Conservation (phyloP, 2,797 vertebrate species). For the Sebastes cheni region DNA sequence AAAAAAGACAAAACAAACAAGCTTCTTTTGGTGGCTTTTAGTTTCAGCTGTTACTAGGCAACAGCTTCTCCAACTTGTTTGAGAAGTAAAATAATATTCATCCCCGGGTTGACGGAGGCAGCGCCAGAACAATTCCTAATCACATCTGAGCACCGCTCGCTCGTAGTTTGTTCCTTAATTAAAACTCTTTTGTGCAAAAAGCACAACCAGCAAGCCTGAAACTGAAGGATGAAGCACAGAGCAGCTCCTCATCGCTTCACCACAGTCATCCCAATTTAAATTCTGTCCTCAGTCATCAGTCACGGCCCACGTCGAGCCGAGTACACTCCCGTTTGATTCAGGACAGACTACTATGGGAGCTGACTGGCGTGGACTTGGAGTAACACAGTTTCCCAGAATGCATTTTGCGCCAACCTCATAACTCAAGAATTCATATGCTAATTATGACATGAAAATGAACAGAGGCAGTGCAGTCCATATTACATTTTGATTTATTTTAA, state of each 20-base stretch:
- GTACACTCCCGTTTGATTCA: background rate
- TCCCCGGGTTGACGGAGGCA: background rate
- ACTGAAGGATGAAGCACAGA: background rate
- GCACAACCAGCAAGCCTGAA: background rate
- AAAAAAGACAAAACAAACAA: background rate
- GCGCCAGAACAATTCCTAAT: background rate
- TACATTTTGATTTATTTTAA: no score
- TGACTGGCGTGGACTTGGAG: no score
- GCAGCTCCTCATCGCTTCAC: background rate
- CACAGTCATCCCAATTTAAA: background rate
- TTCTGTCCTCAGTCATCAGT: background rate
- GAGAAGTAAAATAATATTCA: background rate
- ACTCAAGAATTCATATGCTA: no score
- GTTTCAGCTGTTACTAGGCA: conserved; percentile 40
- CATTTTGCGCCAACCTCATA: no score
- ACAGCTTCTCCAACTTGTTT: conserved; percentile 13
- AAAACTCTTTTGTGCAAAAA: background rate
- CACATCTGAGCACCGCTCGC: background rate
- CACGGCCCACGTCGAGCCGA: background rate
- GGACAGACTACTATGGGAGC: no score
- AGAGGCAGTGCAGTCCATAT: no score
- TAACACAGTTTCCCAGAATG: no score
- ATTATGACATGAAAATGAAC: no score
- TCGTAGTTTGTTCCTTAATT: background rate
- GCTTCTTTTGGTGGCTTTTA: background rate